Conservation (phyloP, 2,888 invertebrate genomes). For the Aphelenchoides bicaudatus region DNA sequence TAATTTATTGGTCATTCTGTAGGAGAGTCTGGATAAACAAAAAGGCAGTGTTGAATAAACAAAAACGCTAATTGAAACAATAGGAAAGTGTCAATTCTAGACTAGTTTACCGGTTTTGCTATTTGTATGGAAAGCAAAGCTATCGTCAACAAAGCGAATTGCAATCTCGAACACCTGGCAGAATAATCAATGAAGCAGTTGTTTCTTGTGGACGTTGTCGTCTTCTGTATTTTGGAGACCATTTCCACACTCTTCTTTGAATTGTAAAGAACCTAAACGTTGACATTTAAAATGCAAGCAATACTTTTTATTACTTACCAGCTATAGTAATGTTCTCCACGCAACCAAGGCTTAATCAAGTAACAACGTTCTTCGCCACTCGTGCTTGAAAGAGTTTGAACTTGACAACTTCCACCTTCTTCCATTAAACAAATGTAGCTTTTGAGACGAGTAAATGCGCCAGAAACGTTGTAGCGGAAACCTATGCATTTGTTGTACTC, state of each 20-base stretch:
- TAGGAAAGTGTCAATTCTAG: too few species aligned
- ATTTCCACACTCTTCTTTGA: constrained; percentile 20
- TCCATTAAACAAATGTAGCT: constrained; percentile 48
- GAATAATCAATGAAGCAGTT: constrained; percentile 18
- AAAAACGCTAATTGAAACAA: too few species aligned
- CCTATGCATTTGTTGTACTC: constrained; percentile 50
- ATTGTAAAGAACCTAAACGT: constrained; percentile 26
- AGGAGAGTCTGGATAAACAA: too few species aligned
- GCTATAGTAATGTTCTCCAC: constrained; percentile 27
- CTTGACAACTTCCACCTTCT: constrained; percentile 35
- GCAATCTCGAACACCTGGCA: constrained; percentile 29
- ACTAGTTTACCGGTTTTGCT: too few species aligned
- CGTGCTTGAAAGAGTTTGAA: constrained; percentile 28
- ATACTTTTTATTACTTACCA: too few species aligned
- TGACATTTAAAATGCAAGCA: too few species aligned
- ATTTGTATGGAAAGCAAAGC: too few species aligned
- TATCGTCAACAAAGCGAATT: constrained; percentile 13
- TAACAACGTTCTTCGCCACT: constrained; percentile 46
- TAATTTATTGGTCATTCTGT: too few species aligned
- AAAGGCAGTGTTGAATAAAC: too few species aligned
- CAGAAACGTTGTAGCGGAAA: constrained; percentile 54
- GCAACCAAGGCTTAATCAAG: constrained; percentile 42
- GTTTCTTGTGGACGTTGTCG: constrained; percentile 24
- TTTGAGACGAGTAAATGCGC: constrained; percentile 43
- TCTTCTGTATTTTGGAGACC: constrained; percentile 16